phyloP scores from a whole-genome alignment of 2,113 vertebrate genomes.

The Atherinomorus stipes region DNA sequence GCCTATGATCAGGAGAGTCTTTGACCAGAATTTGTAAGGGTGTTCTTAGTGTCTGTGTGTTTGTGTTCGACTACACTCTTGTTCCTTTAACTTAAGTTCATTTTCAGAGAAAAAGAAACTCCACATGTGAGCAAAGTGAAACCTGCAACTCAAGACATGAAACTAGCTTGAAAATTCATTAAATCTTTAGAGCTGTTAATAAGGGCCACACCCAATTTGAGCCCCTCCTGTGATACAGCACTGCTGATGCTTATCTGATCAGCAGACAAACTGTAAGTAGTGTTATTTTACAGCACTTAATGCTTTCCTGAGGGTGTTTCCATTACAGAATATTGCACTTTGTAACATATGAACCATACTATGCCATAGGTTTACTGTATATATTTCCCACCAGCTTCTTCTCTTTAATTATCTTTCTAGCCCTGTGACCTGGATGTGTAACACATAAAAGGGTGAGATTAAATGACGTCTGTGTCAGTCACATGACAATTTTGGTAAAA shows the following conservation, averaged over 20 bases:
- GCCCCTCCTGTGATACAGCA: neutral
- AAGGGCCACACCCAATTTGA: neutral
- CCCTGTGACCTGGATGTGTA: too few species aligned
- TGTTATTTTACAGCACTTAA: too few species aligned
- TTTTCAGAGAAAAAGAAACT: neutral
- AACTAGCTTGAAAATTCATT: neutral
- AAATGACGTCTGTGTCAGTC: too few species aligned
- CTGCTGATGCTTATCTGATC: neutral
- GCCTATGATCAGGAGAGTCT: conserved; percentile 20
- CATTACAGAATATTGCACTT: too few species aligned
- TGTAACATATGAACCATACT: too few species aligned
- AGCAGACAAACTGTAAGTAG: neutral
- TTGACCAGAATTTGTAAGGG: neutral
- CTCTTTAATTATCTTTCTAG: too few species aligned
- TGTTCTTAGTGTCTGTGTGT: neutral
- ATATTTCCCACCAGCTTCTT: too few species aligned
- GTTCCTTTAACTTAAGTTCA: neutral
- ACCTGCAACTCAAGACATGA: neutral
- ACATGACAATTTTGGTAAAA: neutral
- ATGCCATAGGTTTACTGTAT: too few species aligned
- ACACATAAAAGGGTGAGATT: too few species aligned
- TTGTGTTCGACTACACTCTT: neutral
- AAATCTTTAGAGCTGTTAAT: neutral
- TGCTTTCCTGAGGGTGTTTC: too few species aligned
- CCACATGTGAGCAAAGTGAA: neutral